These are phyloP conservation scores for Cebidichthys violaceus DNA, from an alignment of 2,113 vertebrate genomes.

Conservation along the genomic window DNA sequence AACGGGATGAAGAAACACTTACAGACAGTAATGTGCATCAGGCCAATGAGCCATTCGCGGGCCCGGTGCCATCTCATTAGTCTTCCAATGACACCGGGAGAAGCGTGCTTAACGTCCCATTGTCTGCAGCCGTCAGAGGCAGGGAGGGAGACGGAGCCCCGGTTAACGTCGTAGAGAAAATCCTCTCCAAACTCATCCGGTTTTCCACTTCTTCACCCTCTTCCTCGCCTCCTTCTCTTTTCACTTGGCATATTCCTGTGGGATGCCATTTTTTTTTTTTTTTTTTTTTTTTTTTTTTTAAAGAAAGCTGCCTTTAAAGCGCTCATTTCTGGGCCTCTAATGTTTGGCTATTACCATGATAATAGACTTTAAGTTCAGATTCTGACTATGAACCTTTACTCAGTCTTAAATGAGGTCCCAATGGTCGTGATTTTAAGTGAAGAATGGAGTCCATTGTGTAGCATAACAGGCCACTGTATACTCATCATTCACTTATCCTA, in stretches of 20 bases:
- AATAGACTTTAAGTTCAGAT: slow-evolving; percentile 66
- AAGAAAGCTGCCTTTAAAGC: slow-evolving; percentile 58
- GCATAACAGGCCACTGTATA: slow-evolving; percentile 12
- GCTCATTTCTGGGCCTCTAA: slow-evolving; percentile 49
- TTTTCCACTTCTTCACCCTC: slow-evolving; percentile 20
- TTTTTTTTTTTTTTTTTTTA: slow-evolving; percentile 62
- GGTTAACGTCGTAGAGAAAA: slow-evolving; percentile 52
- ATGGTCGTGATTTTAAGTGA: slow-evolving; percentile 62
- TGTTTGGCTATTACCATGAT: slow-evolving; percentile 63
- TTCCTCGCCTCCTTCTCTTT: slow-evolving; percentile 28
- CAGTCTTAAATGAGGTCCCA: slow-evolving; percentile 65
- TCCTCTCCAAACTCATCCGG: slow-evolving; percentile 32
- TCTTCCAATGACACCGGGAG: slow-evolving; percentile 74
- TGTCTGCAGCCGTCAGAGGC: slow-evolving; percentile 67
- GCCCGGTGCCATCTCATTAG: slow-evolving; percentile 80
- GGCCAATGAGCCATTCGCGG: slow-evolving; percentile 78
- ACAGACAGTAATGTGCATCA: slow-evolving; percentile 77
- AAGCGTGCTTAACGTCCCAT: slow-evolving; percentile 66
- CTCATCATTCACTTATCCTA: slow-evolving; percentile 48
- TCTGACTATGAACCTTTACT: slow-evolving; percentile 65
- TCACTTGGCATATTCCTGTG: slow-evolving; percentile 47
- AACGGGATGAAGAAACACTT: slow-evolving; percentile 76
- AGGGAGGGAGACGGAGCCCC: slow-evolving; percentile 39
- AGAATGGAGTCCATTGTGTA: slow-evolving; percentile 50
- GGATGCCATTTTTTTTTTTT: slow-evolving; percentile 61